A percentile compares a stretch with the other conserved stretches of the same genome.
phyloP scores from a whole-genome alignment of 2,888 invertebrate species.

The Bedellia somnulentella region DNA sequence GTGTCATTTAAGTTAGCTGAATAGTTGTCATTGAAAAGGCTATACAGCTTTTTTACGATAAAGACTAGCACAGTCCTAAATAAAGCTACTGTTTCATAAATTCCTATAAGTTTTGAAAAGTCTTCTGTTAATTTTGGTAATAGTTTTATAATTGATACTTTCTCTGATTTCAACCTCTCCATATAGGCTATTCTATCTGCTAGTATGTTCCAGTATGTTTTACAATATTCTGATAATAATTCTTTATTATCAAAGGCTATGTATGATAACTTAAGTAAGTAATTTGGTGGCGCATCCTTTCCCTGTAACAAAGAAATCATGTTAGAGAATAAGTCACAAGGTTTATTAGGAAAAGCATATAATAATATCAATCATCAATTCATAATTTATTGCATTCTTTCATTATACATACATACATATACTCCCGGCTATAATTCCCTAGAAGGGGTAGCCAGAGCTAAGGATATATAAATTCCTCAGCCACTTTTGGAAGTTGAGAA shows the following conservation, averaged over 20 bases:
- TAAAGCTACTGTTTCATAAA: conserved; percentile 30
- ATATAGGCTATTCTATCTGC: conserved; percentile 31
- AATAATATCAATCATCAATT: too few species aligned
- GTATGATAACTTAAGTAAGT: conserved; percentile 34
- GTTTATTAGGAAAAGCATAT: too few species aligned
- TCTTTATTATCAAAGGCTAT: conserved; percentile 32
- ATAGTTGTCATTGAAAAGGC: conserved; percentile 21
- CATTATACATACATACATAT: too few species aligned
- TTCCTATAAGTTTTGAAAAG: conserved; percentile 20
- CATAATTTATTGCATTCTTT: too few species aligned
- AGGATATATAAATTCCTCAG: too few species aligned
- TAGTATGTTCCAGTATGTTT: conserved; percentile 41
- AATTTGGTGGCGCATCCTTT: conserved; percentile 23
- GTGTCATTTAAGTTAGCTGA: conserved; percentile 19
- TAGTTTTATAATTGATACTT: conserved; percentile 21
- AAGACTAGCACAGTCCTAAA: conserved; percentile 23
- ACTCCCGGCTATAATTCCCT: too few species aligned
- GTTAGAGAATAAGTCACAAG: conserved; percentile 1
- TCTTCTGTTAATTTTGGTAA: conserved; percentile 31
- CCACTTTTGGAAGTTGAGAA: too few species aligned
- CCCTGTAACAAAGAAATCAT: conserved; percentile 22
- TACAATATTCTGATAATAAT: conserved; percentile 26
- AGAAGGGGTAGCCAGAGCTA: too few species aligned
- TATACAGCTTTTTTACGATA: conserved; percentile 30
- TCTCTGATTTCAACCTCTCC: conserved; percentile 25